Conservation (phyloP, 2,797 vertebrate genomes). For the Gorsachius magnificus region DNA sequence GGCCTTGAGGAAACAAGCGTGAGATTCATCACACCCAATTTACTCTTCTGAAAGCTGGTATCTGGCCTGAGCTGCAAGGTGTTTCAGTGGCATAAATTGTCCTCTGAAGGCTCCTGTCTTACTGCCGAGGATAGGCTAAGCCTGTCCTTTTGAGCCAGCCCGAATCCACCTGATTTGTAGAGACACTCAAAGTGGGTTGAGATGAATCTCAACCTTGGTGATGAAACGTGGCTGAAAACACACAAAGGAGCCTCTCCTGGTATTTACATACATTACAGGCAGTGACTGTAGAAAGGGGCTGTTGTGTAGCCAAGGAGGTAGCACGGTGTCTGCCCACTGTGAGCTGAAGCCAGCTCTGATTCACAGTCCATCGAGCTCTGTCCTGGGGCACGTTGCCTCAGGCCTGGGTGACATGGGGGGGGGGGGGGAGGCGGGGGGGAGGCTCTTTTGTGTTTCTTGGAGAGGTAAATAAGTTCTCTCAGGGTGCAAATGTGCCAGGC, state of each 20-base stretch:
- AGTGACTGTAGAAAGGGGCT: not conserved
- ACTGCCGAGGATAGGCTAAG: not conserved
- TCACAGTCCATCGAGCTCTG: not conserved
- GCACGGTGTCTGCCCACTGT: accelerated
- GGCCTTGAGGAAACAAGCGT: not conserved
- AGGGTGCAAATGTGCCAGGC: not conserved
- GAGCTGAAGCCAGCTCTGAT: not conserved
- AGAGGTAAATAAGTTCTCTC: not conserved
- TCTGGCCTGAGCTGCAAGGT: not conserved
- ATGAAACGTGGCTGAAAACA: not conserved
- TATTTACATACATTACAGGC: not conserved
- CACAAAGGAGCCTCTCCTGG: not conserved
- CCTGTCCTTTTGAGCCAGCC: not conserved
- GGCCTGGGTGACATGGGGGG: not conserved
- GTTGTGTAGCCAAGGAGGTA: not conserved
- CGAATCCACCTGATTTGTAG: not conserved
- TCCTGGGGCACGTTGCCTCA: not conserved
- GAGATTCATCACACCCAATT: not conserved
- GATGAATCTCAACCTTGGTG: not conserved
- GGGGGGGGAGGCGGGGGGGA: too few relatives aligned
- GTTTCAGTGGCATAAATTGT: not conserved
- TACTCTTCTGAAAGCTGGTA: not conserved
- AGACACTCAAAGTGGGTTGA: not conserved
- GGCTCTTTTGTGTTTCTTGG: not conserved
- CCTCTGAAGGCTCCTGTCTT: not conserved